Evolutionary conservation across 64 coral and sea anemone species (phyloP), one percentile per base, ranked within the genome.

Genomic region (Actinia equina): DNA sequence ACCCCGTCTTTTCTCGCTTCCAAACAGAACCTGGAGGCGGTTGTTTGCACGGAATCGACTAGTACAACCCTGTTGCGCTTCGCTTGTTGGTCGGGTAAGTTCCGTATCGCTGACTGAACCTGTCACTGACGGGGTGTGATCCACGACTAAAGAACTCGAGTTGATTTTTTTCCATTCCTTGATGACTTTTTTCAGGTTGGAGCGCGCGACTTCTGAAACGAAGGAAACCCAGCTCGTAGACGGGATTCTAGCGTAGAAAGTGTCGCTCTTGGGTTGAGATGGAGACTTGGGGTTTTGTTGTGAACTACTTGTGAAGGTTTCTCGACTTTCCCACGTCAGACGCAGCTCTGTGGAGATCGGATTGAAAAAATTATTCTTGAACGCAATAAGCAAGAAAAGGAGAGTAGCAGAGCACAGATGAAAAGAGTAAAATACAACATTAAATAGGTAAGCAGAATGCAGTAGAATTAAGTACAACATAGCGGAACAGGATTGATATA

Each of bases 1-100:
- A 16, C 93, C 89, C 18, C 85, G 62, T 23, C 77, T 51, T 54
- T 83, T 61, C 55, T 82, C 70, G 74, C 56, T 83, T 45, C 44
- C 45, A 42, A 88, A 88, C 13, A 88, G 17, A 43, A 44, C 87
- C 58, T 88, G 69, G 20, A 74, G 10, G 69, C 9, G 27, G 12
- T 41, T 30, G 69, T 74, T 74, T 26, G 55, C 62, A 25, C 52
- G 46, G 52, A 57, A 77, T 49, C 19, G 44, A 77, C 69, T 55
- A 17, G 70, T 77, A 16, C n/a, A 30, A 74, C n/a, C 11, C 62
- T 9, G 20, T 13, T 69, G 18, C 22, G 10, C 22, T 8, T 74
- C 69, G 25, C 11, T 27, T 30, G 26, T 7, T 2, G 25, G 8
- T 41, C 27, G 12, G 26, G 69, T 74, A 15, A 74, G 7, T 13